Evolutionary conservation across 2,113 vertebrate genomes (phyloP), one percentile per base, ranked within the genome.

Genomic region (Acanthochromis polyacanthus): DNA sequence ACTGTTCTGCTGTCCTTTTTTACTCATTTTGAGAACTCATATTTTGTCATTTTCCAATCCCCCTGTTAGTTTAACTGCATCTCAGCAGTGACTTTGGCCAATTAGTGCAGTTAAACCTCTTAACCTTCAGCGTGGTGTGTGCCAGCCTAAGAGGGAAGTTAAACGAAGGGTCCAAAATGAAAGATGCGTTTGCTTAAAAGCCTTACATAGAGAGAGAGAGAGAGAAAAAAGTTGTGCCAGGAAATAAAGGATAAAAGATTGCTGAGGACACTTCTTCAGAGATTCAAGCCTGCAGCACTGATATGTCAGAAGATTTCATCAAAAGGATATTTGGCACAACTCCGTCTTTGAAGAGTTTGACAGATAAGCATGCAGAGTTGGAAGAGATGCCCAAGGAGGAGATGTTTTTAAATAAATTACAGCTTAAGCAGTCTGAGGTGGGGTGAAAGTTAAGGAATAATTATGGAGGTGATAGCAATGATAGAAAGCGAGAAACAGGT

Each of bases 41-140:
- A 50, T 57, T 82, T 43, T 36, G 28, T 16, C 12, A 32, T 63
- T 63, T 67, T 10, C 1, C 17, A 4, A 1, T 28, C 11, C 53
- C 14, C 83, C 81, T 81, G 74, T 93, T 94, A 93, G 89, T 95
- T 93, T 94, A 94, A 89, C 87, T 93, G 87, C 88, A 87, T 91
- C 91, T 94, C 93, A 94, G 91, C 85, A 80, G 86, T 23, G 88
- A 92, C 92, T 91, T 86, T 86, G 85, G 87, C 91, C 94, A 95
- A 94, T 95, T 95, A 94, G 91, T 86, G 87, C 12, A 64, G 12
- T 71, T 91, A 94, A 95, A 95, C 91, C 92, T 91, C 94, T 93
- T 93, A 95, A 94, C 93, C 93, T 93, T 92, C 83, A 88, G 88
- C 79, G 56, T 4, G 45, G 43, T 4, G 11, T 79, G 38, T 58